Conservation (phyloP, 2,797 vertebrate species). For the Florisuga fusca region DNA sequence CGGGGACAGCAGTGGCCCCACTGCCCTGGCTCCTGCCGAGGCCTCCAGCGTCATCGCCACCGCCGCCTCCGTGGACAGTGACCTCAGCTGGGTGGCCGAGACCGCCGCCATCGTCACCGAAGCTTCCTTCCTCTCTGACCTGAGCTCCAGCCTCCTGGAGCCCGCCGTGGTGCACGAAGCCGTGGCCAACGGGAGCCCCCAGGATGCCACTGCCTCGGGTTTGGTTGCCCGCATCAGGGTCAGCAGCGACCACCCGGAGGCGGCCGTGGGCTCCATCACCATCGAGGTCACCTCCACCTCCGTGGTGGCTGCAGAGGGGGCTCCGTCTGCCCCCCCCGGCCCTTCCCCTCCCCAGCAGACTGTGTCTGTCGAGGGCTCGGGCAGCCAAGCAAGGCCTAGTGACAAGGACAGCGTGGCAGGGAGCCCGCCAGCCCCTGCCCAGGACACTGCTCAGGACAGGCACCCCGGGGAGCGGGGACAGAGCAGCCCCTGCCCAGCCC, state of each 20-base stretch:
- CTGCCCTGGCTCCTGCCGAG: background rate
- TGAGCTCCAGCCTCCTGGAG: constrained; percentile 75
- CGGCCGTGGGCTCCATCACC: constrained; percentile 47
- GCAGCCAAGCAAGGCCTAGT: background rate
- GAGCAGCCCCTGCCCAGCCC: background rate
- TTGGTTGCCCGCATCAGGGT: constrained; percentile 72
- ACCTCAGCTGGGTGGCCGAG: constrained; percentile 91
- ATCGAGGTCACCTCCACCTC: constrained; percentile 58
- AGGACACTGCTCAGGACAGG: background rate
- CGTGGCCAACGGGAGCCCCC: background rate
- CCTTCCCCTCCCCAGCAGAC: constrained; percentile 24
- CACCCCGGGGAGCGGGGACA: background rate
- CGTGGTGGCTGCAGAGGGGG: background rate
- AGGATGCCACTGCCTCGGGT: background rate
- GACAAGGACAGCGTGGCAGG: background rate
- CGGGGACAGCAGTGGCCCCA: background rate
- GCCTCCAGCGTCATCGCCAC: background rate
- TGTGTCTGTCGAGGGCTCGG: background rate
- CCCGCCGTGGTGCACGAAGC: background rate
- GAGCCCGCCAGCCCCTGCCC: fast-evolving
- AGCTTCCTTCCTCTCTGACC: constrained; percentile 82
- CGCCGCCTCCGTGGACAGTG: background rate
- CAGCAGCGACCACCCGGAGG: background rate
- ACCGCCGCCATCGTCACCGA: constrained; percentile 89
- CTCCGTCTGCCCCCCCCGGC: background rate